phyloP scores from a whole-genome alignment of 2,888 invertebrate species.

The Ochropleura plecta region DNA sequence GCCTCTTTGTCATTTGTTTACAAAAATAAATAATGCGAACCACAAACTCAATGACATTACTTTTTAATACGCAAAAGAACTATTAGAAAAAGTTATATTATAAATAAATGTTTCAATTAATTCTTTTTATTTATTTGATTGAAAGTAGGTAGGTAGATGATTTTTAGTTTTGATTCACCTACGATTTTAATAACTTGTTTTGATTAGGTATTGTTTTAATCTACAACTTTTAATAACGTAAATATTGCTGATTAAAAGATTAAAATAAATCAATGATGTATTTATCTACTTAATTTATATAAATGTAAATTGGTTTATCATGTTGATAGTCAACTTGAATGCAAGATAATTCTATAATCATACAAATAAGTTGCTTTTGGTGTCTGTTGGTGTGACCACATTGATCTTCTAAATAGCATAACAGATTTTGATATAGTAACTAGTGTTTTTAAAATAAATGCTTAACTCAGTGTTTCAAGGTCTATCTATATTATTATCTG shows the following conservation, averaged over 20 bases:
- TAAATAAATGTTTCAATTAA: too few relatives aligned
- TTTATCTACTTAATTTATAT: constrained; percentile 14
- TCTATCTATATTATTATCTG: background rate
- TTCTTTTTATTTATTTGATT: background rate
- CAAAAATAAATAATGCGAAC: background rate
- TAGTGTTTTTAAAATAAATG: background rate
- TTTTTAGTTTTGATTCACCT: background rate
- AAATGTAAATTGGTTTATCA: background rate
- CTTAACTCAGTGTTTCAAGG: background rate
- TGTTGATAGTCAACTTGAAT: background rate
- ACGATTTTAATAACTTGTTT: constrained; percentile 9
- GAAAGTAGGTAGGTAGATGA: constrained; percentile 21
- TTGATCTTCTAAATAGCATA: background rate
- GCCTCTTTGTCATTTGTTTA: constrained; percentile 37
- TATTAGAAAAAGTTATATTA: background rate
- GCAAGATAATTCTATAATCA: background rate
- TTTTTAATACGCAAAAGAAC: background rate
- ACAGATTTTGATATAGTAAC: background rate
- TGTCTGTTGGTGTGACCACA: background rate
- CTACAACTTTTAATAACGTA: constrained; percentile 19
- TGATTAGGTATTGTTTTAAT: constrained; percentile 5
- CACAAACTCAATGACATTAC: constrained; percentile 15
- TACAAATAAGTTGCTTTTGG: background rate
- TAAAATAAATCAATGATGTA: background rate
- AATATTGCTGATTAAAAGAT: constrained; percentile 34